Conservation (phyloP, 2,113 vertebrate genomes). For the Centropus unirufus region DNA sequence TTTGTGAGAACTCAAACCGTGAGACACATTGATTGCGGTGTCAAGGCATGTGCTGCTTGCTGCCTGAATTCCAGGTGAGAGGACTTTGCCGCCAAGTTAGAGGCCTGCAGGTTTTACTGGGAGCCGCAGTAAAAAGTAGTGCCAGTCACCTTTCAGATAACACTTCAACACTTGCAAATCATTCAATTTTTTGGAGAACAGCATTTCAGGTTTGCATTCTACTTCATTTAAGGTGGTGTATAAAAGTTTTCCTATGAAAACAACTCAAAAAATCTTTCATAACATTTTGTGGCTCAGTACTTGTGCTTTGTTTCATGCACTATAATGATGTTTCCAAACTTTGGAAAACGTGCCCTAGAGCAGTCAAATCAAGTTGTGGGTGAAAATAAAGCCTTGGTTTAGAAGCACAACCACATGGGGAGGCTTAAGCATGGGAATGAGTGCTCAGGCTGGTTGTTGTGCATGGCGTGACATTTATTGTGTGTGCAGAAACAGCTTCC, state of each 20-base stretch:
- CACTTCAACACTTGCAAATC: not conserved
- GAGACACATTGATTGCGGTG: not conserved
- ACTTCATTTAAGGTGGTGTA: not conserved
- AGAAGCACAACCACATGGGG: conserved; percentile 45
- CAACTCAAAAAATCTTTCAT: not conserved
- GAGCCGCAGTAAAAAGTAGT: not conserved
- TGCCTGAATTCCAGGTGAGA: not conserved
- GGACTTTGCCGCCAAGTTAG: not conserved
- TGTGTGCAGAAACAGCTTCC: not conserved
- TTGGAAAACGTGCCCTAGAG: not conserved
- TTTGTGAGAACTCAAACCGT: not conserved
- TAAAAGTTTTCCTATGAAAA: conserved; percentile 25
- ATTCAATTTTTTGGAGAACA: not conserved
- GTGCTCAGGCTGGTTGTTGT: not conserved
- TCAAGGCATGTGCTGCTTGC: not conserved
- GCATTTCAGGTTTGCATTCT: not conserved
- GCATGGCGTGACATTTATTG: not conserved
- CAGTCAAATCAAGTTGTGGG: not conserved
- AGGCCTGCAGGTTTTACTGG: conserved; percentile 1
- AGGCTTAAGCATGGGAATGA: not conserved
- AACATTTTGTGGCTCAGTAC: not conserved
- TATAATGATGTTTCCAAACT: conserved; percentile 26
- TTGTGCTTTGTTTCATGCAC: conserved; percentile 7
- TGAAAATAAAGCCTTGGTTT: conserved; percentile 32
- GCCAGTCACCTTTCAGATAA: conserved; percentile 4